Evolutionary conservation across 2,888 invertebrate species (phyloP), one percentile per base, ranked within the genome.

Genomic region (Augiades crinisus): DNA sequence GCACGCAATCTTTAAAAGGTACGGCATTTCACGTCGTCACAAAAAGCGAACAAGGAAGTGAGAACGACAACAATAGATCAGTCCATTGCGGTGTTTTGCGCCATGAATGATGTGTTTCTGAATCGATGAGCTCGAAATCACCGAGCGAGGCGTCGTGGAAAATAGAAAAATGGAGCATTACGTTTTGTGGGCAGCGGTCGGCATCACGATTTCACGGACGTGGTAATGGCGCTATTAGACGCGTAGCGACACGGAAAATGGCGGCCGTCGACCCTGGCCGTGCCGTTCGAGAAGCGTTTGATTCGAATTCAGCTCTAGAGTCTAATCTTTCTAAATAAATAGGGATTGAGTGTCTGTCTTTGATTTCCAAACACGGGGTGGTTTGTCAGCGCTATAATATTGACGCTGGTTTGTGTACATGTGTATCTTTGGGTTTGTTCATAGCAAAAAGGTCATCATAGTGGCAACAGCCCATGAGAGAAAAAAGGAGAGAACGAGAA

Each of bases 171-270:
- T 74, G 70, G 66, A 75, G 66, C 70, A 71, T 73, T 71, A 68
- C 68, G 67, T 75, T 78, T 77, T 78, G 78, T 79, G 77, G 78
- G 73, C 72, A 75, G 70, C 72, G 74, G 71, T 70, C 71, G 75
- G 60, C 78, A 75, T 79, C 78, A 81, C 78, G 81, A 83, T 78
- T 83, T 83, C 78, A 83, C 78, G 79, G 78, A 61, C 75, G 59
- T 69, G 57, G 75, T 84, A 78, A 81, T 81, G 69, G 75, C 38
- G 71, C 77, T 74, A 82, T 82, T 83, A 82, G 71, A 73, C 64
- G 50, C 43, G 70, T 68, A 74, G 71, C 75, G 76, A 76, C 79
- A 76, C 72, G 76, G 75, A 74, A 81, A 75, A 79, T 72, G 64
- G 65, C 72, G 80, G 79, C 53, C 81, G 72, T 72, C 77, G 81